Evolutionary conservation across 1,140 invertebrate species (phyloP), one percentile per base, ranked within the genome.

Genomic region (Solenopsis invicta): DNA sequence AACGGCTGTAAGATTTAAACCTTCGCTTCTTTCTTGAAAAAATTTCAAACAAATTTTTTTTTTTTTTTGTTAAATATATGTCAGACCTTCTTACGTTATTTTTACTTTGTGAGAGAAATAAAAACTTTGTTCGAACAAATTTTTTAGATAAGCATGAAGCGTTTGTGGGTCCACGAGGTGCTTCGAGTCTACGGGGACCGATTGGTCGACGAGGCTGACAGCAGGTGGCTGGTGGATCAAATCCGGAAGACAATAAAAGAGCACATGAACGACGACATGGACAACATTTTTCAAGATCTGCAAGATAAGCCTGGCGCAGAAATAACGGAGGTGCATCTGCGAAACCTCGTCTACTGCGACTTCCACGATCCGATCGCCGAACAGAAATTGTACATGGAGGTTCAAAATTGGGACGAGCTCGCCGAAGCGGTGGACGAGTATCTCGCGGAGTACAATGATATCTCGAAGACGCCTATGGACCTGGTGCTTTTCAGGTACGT

Each of bases 381-480:
- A 89, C 97, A 96, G 12, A 97, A 98, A 67, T 96, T 97, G 90
- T 99, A 99, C 91, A 96, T 97, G 87, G 98, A 99, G 96, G 98
- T 99, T 0, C 95, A 96, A 6, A 97, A 99, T 93, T 96, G 99
- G 90, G 97, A 98, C 82, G 96, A 97, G 81, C 96, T 99, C 61
- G 96, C 97, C 81, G 95, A 96, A 0, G 97, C 98, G 0, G 98
- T 98, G 0, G 98, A 99, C 90, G 97, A 97, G 2, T 99, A 98
- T 95, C 96, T 99, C 6, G 97, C 97, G 3, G 99, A 99, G 93
- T 99, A 97, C 92, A 99, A 99, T 94, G 98, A 98, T 88, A 98
- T 99, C 97, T 98, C 98, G 41, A 99, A 99, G 94, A 99, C 99
- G 92, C 98, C 99, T 0, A 99, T 99, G 99, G 98, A 99, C 95